Percentiles rank a stretch among this genome's conserved stretches.
These are phyloP conservation scores for Alligator mississippiensis DNA, from an alignment of 2,113 vertebrate genomes.

Conservation along the genomic window DNA sequence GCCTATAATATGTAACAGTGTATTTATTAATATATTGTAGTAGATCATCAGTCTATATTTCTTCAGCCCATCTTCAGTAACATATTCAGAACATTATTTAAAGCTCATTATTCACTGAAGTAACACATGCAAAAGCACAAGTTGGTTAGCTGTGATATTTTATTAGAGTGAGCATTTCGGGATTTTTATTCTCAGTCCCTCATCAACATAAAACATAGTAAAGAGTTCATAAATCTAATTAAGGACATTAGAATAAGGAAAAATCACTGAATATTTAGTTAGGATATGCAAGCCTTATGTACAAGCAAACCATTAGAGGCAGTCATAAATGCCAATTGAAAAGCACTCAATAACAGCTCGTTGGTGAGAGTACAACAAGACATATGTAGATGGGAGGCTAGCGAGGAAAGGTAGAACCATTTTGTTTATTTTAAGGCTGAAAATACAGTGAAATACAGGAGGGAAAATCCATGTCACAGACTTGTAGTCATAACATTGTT, in stretches of 20 bases:
- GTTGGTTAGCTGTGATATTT: constrained; percentile 79
- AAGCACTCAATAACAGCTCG: constrained; percentile 61
- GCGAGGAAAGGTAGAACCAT: not conserved
- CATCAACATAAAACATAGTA: constrained; percentile 79
- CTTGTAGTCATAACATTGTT: not conserved
- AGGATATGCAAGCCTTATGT: constrained; percentile 57
- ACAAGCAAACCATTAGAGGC: constrained; percentile 60
- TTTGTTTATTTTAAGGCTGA: not conserved
- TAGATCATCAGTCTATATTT: constrained; percentile 78
- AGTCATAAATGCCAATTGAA: constrained; percentile 67
- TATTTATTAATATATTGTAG: constrained; percentile 78
- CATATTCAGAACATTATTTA: constrained; percentile 82
- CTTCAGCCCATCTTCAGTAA: constrained; percentile 72
- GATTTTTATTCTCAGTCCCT: constrained; percentile 71
- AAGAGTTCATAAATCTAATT: constrained; percentile 83
- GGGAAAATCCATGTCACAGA: not conserved
- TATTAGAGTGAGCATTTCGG: constrained; percentile 70
- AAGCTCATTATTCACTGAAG: constrained; percentile 81
- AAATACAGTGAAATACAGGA: not conserved
- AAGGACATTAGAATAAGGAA: constrained; percentile 75
- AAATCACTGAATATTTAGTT: constrained; percentile 71
- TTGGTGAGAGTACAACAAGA: not conserved
- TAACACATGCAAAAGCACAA: constrained; percentile 77
- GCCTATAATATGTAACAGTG: constrained; percentile 31
- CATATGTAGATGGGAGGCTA: not conserved